These are phyloP conservation scores for Cinara cedri DNA, from an alignment of 2,888 invertebrate species.

Conservation along the genomic window DNA sequence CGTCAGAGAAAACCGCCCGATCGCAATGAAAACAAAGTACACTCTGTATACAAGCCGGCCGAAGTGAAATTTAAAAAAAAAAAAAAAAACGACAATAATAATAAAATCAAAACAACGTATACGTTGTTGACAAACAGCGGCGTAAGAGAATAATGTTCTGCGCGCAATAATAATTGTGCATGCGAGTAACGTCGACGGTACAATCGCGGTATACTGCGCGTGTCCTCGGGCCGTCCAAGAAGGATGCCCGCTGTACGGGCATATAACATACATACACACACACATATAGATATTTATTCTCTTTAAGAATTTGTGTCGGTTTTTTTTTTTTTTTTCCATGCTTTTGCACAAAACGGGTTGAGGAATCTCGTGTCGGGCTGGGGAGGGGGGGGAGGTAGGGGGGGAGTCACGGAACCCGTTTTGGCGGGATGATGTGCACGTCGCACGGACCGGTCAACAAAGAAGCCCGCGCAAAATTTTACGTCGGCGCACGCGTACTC, in stretches of 20 bases:
- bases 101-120: background rate
- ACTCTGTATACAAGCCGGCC: background rate
- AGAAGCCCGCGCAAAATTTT: background rate
- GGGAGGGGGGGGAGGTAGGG: too few species aligned
- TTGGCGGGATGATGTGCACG: slow-evolving; percentile 19
- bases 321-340: background rate
- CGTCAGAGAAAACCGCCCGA: too few species aligned
- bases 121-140: slow-evolving; percentile 26
- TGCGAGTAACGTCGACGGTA: slow-evolving; percentile 16
- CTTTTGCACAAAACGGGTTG: slow-evolving; percentile 41
- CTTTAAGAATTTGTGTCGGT: background rate
- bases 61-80: background rate
- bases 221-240: too few species aligned
- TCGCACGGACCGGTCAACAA: background rate
- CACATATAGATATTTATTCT: background rate
- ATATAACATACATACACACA: too few species aligned
- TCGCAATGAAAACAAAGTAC: too few species aligned
- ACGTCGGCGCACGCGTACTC: too few species aligned
- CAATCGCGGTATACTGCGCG: too few species aligned
- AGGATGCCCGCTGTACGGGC: too few species aligned
- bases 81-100: background rate
- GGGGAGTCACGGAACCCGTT: slow-evolving; percentile 55
- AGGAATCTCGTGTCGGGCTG: slow-evolving; percentile 53
- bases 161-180: slow-evolving; percentile 8
- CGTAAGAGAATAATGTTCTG: background rate